These are phyloP conservation scores for Actinia tenebrosa DNA, from an alignment of 64 coral and sea anemone species.

Conservation along the genomic window DNA sequence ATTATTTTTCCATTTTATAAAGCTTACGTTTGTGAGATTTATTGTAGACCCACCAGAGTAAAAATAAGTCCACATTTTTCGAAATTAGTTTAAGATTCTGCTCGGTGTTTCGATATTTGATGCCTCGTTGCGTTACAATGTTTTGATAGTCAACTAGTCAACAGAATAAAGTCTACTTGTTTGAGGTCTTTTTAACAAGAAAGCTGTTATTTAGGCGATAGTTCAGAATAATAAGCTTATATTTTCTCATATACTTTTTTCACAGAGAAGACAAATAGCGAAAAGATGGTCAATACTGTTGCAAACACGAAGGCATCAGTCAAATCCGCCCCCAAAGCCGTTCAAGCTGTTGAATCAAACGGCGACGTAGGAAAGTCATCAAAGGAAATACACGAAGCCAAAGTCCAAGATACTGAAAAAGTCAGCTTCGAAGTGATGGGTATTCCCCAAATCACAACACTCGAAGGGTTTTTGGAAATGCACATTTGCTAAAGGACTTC, in stretches of 20 bases:
- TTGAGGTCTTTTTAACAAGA: neutral
- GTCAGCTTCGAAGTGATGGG: neutral
- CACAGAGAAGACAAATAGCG: neutral
- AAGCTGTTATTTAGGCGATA: neutral
- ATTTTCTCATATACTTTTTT: neutral
- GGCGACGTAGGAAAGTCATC: neutral
- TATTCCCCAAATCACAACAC: neutral
- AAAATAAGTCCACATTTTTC: neutral
- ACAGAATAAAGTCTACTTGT: neutral
- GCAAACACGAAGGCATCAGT: neutral
- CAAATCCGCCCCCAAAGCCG: neutral
- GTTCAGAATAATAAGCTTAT: neutral
- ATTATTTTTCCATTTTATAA: neutral
- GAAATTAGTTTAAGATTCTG: neutral
- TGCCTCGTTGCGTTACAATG: neutral
- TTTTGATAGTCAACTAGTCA: neutral
- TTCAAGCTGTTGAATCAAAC: neutral
- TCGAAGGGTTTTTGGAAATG: slow-evolving; percentile 13
- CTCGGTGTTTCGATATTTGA: neutral
- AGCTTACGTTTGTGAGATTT: neutral
- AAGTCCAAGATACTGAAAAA: neutral
- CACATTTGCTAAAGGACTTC: neutral
- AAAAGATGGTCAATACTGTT: neutral
- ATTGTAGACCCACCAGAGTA: neutral
- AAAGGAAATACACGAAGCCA: neutral